Evolutionary conservation across 1,140 invertebrate species (phyloP).

Genomic region (Nymphalis io): DNA sequence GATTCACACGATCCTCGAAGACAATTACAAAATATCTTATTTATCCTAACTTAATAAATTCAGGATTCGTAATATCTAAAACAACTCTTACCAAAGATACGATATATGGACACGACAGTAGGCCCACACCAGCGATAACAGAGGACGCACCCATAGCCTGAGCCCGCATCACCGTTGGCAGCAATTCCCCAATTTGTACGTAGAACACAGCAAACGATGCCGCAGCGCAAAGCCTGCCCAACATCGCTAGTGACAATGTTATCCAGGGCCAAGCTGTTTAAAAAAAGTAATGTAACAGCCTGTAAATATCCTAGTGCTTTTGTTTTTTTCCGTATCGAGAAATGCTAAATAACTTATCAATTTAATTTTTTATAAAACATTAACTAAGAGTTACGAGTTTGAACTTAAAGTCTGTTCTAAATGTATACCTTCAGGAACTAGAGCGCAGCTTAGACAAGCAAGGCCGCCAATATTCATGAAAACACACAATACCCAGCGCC

Average conservation of each 20-base stretch:
- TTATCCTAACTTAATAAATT: background rate
- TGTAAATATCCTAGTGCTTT: too few species aligned
- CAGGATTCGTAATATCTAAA: background rate
- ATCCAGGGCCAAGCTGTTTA: slow-evolving; percentile 82
- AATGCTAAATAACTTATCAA: too few species aligned
- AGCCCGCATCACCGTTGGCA: slow-evolving; percentile 84
- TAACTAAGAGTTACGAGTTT: too few species aligned
- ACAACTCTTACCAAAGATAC: slow-evolving; percentile 81
- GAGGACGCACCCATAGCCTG: slow-evolving; percentile 87
- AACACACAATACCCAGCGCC: slow-evolving; percentile 86
- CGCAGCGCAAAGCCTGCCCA: slow-evolving; percentile 84
- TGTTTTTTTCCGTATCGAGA: too few species aligned
- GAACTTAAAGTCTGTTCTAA: too few species aligned
- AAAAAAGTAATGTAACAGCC: too few species aligned
- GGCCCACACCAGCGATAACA: slow-evolving; percentile 84
- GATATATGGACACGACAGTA: slow-evolving; percentile 86
- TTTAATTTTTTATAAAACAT: too few species aligned
- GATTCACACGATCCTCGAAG: too few species aligned
- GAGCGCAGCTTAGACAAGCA: slow-evolving; percentile 86
- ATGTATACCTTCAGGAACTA: slow-evolving; percentile 84
- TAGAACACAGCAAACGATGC: slow-evolving; percentile 86
- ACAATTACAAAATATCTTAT: too few species aligned
- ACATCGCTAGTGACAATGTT: slow-evolving; percentile 84
- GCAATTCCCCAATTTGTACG: slow-evolving; percentile 84
- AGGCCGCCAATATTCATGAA: slow-evolving; percentile 86